Conservation (phyloP, 2,113 vertebrate species). For the Cacatua alba region DNA sequence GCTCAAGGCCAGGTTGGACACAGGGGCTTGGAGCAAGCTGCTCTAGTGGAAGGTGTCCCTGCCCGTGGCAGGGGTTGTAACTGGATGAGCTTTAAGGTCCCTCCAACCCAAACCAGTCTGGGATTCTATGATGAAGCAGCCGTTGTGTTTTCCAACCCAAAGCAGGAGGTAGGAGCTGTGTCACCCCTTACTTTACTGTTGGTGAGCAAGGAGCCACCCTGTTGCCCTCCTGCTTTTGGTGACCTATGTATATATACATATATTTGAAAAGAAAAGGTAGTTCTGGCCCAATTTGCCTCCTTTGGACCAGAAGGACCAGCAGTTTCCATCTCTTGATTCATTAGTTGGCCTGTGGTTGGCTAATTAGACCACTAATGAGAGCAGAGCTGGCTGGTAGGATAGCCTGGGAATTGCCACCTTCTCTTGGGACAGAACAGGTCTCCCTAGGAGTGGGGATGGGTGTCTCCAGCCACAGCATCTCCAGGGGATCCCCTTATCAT, state of each 20-base stretch:
- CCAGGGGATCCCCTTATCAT: neutral
- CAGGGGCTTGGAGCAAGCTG: too few species aligned
- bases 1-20: neutral
- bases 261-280: neutral
- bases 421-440: accelerated
- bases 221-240: neutral
- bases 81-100: neutral
- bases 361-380: neutral
- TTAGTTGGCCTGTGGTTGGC: neutral
- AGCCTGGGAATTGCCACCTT: neutral
- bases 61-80: too few species aligned
- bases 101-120: neutral
- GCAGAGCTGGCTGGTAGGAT: neutral
- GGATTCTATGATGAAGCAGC: neutral
- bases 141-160: neutral
- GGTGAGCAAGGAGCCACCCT: neutral
- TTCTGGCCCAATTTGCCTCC: neutral
- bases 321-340: neutral
- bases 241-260: neutral
- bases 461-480: neutral
- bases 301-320: too few species aligned
- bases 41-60: neutral
- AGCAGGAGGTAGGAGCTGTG: neutral
- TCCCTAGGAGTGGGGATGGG: neutral
- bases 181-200: neutral